These are phyloP conservation scores for Gryllus bimaculatus DNA, from an alignment of 1,140 invertebrate genomes.

Conservation along the genomic window DNA sequence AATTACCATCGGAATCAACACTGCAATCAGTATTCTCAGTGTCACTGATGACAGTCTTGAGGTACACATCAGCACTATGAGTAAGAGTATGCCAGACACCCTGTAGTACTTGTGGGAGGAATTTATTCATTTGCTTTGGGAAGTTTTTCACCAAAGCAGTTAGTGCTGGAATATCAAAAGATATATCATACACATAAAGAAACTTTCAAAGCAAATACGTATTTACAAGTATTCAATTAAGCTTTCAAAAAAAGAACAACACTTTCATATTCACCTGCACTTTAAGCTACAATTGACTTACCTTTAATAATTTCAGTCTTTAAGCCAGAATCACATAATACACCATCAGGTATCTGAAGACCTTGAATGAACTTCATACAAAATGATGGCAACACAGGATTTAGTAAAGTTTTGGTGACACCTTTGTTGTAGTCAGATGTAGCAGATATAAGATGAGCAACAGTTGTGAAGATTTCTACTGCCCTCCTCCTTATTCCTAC, in stretches of 20 bases:
- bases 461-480: conserved; percentile 55
- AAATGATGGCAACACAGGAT: conserved; percentile 59
- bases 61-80: conserved; percentile 55
- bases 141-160: conserved; percentile 52
- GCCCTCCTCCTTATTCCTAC: conserved; percentile 52
- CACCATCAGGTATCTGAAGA: conserved; percentile 47
- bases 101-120: conserved; percentile 53
- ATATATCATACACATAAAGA: too few relatives aligned
- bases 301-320: conserved; percentile 65
- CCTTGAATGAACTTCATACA: conserved; percentile 57
- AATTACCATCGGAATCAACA: conserved; percentile 44
- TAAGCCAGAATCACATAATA: conserved; percentile 52
- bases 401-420: conserved; percentile 48
- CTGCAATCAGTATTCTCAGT: conserved; percentile 39
- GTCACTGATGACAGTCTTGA: conserved; percentile 49
- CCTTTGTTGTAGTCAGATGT: conserved; percentile 48
- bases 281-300: conserved; percentile 22
- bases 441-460: conserved; percentile 45
- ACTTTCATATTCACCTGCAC: too few relatives aligned
- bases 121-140: conserved; percentile 54
- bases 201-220: too few relatives aligned
- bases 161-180: conserved; percentile 36
- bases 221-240: too few relatives aligned
- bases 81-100: conserved; percentile 63
- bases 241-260: too few relatives aligned